Percentiles rank a stretch among this genome's conserved stretches.
phyloP scores from a whole-genome alignment of 2,113 vertebrate genomes.

The Sprattus sprattus region DNA sequence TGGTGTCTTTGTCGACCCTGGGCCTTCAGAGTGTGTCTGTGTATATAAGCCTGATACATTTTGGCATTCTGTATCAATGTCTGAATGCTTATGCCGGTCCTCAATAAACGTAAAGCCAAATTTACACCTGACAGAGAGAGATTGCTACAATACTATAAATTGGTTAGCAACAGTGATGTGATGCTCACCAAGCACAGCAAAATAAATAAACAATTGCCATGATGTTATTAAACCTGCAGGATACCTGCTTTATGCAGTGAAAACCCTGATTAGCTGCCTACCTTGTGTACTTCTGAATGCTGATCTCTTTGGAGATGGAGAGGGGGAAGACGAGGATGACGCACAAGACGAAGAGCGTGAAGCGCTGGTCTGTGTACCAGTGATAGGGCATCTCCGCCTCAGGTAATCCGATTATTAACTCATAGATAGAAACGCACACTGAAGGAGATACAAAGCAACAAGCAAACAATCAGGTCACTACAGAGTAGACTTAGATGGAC shows the following conservation, averaged over 20 bases:
- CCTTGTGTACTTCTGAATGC: constrained; percentile 77
- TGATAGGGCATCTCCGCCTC: constrained; percentile 58
- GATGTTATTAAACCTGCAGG: not conserved
- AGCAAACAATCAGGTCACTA: not conserved
- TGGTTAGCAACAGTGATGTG: too few species aligned
- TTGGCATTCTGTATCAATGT: too few species aligned
- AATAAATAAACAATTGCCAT: not conserved
- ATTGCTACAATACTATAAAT: too few species aligned
- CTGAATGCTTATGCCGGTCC: too few species aligned
- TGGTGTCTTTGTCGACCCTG: too few species aligned
- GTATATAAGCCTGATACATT: too few species aligned
- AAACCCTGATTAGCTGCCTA: constrained; percentile 39
- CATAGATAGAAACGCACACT: constrained; percentile 83
- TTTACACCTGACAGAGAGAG: too few species aligned
- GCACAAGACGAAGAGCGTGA: constrained; percentile 67
- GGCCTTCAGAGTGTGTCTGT: too few species aligned
- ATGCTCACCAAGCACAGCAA: too few species aligned
- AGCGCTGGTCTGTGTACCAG: constrained; percentile 73
- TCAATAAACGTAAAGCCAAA: too few species aligned
- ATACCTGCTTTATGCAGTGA: not conserved
- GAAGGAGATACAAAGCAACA: not conserved
- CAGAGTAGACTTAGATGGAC: too few species aligned
- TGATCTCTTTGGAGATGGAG: constrained; percentile 74
- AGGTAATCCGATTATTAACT: constrained; percentile 59
- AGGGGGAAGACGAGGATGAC: constrained; percentile 73